phyloP scores from a whole-genome alignment of 1,140 invertebrate genomes.

The Phortica variegata region DNA sequence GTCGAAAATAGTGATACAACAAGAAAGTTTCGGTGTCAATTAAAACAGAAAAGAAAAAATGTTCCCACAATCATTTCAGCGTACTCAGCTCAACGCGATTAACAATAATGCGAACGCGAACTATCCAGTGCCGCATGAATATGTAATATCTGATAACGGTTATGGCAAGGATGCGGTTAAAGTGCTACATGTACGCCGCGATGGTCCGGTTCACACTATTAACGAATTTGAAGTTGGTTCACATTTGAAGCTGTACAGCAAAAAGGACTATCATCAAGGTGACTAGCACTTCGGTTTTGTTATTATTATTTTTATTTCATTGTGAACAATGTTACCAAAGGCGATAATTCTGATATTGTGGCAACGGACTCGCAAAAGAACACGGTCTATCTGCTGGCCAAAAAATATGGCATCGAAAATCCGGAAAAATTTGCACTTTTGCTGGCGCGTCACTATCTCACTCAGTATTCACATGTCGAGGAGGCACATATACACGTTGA shows the following conservation, averaged over 20 bases:
- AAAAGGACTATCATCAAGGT: constrained; percentile 65
- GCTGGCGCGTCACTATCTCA: constrained; percentile 70
- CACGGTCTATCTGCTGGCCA: constrained; percentile 75
- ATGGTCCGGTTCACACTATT: constrained; percentile 66
- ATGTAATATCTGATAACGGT: constrained; percentile 66
- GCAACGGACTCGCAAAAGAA: constrained; percentile 83
- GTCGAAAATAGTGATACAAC: too few relatives aligned
- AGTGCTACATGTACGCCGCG: constrained; percentile 67
- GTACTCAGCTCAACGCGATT: too few relatives aligned
- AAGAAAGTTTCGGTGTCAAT: too few relatives aligned
- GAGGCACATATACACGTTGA: constrained; percentile 68
- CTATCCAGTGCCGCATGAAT: too few relatives aligned
- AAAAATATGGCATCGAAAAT: constrained; percentile 71
- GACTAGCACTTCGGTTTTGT: too few relatives aligned
- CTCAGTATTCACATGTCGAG: constrained; percentile 69
- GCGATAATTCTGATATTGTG: constrained; percentile 72
- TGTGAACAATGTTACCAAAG: too few relatives aligned
- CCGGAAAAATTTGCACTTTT: constrained; percentile 73
- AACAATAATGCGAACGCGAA: too few relatives aligned
- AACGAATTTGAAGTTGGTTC: constrained; percentile 74
- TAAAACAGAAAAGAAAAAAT: too few relatives aligned
- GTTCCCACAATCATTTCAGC: too few relatives aligned
- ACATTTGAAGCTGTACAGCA: constrained; percentile 66
- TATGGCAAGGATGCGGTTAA: constrained; percentile 77
- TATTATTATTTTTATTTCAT: too few relatives aligned